A percentile compares a stretch with the other conserved stretches of the same genome.
Conservation (phyloP, 2,888 invertebrate genomes). For the Cordilura impudica region DNA sequence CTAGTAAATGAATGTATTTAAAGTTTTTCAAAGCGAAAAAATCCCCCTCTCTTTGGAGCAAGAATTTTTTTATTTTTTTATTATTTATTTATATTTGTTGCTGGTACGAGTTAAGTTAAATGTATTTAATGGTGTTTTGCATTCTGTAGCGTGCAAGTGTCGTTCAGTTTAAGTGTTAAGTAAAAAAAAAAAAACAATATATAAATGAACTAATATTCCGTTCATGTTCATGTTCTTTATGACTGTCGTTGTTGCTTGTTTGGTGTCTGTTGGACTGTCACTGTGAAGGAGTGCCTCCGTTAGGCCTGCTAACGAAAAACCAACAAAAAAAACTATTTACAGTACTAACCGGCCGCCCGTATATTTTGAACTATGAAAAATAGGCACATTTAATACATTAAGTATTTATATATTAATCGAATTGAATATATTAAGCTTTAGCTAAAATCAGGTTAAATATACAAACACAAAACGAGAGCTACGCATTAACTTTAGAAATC, state of each 20-base stretch:
- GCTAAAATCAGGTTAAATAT: no score
- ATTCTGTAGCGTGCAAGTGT: conserved; percentile 57
- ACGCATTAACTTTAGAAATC: no score
- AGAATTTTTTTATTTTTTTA: no score
- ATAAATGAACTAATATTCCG: conserved; percentile 27
- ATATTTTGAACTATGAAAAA: not conserved
- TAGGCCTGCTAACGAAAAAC: conserved; percentile 27
- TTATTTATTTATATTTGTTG: not conserved
- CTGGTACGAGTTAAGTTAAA: not conserved
- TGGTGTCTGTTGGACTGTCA: conserved; percentile 12
- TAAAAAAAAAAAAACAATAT: not conserved
- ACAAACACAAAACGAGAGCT: no score
- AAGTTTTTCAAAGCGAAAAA: not conserved
- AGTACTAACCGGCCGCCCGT: not conserved
- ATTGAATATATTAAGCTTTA: no score
- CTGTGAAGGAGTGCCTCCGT: conserved; percentile 55
- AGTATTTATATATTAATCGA: no score
- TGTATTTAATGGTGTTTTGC: conserved; percentile 38
- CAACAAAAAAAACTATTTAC: not conserved
- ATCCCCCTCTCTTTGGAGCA: not conserved
- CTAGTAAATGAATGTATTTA: no score
- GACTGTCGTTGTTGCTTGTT: conserved; percentile 28
- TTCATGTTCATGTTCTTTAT: conserved; percentile 49
- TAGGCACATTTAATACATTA: not conserved
- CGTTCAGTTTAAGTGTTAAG: conserved; percentile 29